Base-by-base conservation (phyloP, 2,888 invertebrate genomes). In the Cyclophora punctaria region DNA sequence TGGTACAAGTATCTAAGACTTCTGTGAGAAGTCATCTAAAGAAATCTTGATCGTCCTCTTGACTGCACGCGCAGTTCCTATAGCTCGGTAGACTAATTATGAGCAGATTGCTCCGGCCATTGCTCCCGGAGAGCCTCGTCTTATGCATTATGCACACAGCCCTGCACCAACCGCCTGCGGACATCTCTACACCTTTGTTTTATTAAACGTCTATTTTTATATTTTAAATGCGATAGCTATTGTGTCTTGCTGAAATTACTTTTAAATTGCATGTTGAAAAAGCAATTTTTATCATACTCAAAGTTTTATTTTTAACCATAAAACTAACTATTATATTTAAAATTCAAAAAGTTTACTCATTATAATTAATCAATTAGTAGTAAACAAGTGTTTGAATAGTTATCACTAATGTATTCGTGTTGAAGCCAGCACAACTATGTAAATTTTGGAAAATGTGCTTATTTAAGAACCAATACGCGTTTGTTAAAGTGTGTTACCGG, bases 61-160 rank as follows among this genome's bases (percentile, higher is more conserved):
- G 56, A 57, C 51, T 53, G 55, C 55, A 53, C 52, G 48, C 51
- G 63, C 56, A 52, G 64, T 57, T 66, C 58, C 62, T 64, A 63
- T 63, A 62, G 62, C 56, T 64, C 56, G 63, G 63, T 61, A 67
- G 67, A 73, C 76, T 80, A 79, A 78, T 80, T 80, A 75, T 73
- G 67, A 66, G 69, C 66, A 72, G 75, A 74, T 74, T 75, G 73
- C 75, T 67, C 61, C 65, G 80, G 75, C 70, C 80, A 64, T 73
- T 79, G 80, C 77, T 70, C 80, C 68, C 59, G 47, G 58, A 49
- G 44, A 57, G 52, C 58, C 56, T 64, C 65, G 60, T 60, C 67
- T 66, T 73, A 75, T 75, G 69, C 69, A 73, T 78, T 72, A 75
- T 60, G 55, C 56, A 55, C 58, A 44, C 47, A 45, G 51, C 51